Base-by-base conservation (phyloP, 2,888 invertebrate species). In the Tyria jacobaeae region DNA sequence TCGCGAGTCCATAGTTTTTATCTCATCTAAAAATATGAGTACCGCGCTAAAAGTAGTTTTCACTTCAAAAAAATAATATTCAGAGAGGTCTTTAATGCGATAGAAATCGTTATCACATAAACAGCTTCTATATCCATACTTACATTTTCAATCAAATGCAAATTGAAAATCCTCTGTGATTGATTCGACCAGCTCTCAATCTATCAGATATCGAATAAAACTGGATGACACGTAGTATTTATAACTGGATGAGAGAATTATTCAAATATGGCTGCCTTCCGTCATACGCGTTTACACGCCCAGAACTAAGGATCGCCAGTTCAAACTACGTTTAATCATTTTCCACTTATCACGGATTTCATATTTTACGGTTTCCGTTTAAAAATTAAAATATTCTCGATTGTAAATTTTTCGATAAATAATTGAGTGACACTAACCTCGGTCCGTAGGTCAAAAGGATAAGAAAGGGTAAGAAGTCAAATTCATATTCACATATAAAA, bases 251-350 rank as follows among this genome's bases (percentile, higher is more conserved):
- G 52, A 51, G 27, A 51, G 62, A 71, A 71, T 70, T 77, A 76
- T 75, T 78, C 65, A 64, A 67, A 76, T 72, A 70, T 62, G 57
- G 44, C 51, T 37, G 34, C 34, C 64, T 58, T 59, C 60, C 37
- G 59, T 62, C 65, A 59, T n/a, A n/a, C n/a, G n/a, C n/a, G n/a
- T n/a, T n/a, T n/a, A n/a, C 34, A 68, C 62, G 62, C 69, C 52
- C 25, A 9, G 35, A 57, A 72, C 49, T 54, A 17, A 15, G 15
- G 25, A 27, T 25, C 48, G 12, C 63, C 67, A 3, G 51, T 15
- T 55, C 27, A 55, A 31, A 60, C 12, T 44, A 61, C 15, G 24
- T 15, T 21, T 21, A 12, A 10, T 35, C 35, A 12, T 12, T 12
- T 0, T 44, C 12, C 12, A 21, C 21, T n/a, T n/a, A n/a, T 21